These are phyloP conservation scores for Hyperoodon ampullatus DNA, from an alignment of 2,113 vertebrate genomes.

Conservation along the genomic window DNA sequence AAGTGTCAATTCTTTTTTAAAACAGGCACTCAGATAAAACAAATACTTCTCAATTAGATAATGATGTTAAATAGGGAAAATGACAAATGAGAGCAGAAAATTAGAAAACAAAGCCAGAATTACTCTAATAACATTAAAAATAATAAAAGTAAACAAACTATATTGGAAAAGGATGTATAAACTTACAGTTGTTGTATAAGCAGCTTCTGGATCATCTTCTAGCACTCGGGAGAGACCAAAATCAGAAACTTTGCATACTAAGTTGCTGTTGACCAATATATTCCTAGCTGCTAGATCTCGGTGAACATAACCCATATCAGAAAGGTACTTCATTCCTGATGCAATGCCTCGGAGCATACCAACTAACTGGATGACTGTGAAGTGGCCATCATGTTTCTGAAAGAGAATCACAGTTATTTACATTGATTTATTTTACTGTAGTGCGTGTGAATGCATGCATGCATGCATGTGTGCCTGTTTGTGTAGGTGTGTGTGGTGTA, in stretches of 20 bases:
- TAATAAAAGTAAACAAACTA: not conserved
- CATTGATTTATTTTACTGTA: not conserved
- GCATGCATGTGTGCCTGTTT: not conserved
- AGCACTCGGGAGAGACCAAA: slow-evolving; percentile 90
- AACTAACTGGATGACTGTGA: slow-evolving; percentile 96
- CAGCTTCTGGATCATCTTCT: slow-evolving; percentile 91
- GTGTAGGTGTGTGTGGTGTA: not conserved
- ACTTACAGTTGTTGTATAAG: slow-evolving; percentile 91
- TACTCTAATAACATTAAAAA: not conserved
- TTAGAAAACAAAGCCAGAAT: not conserved
- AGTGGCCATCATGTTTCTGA: slow-evolving; percentile 96
- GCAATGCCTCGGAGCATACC: slow-evolving; percentile 97
- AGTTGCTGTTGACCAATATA: slow-evolving; percentile 90
- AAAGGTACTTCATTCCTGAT: slow-evolving; percentile 92
- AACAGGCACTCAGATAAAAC: not conserved
- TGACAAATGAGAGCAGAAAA: not conserved
- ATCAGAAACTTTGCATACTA: slow-evolving; percentile 90
- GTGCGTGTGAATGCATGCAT: no score
- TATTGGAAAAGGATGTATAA: not conserved
- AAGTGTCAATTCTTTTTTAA: not conserved
- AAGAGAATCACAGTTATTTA: slow-evolving; percentile 62
- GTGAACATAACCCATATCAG: slow-evolving; percentile 91
- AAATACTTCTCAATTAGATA: not conserved
- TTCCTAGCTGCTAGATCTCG: slow-evolving; percentile 90
- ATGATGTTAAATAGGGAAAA: not conserved